These are phyloP conservation scores for Tyrannus savana DNA, from an alignment of 2,113 vertebrate genomes.

Conservation along the genomic window DNA sequence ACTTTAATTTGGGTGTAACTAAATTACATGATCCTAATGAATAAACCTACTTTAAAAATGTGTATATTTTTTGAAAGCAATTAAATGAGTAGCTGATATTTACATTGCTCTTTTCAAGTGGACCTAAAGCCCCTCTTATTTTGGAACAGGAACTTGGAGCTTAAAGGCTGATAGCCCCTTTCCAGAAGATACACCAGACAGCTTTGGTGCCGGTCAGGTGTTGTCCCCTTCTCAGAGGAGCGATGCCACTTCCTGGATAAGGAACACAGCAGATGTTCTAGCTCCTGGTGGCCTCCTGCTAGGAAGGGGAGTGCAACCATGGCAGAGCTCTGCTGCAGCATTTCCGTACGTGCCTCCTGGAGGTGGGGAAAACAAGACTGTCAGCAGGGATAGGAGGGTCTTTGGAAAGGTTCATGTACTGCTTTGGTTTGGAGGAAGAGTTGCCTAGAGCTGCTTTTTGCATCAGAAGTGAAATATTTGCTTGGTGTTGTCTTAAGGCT, in stretches of 20 bases:
- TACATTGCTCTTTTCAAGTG: not conserved
- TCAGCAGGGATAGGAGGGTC: not conserved
- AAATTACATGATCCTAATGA: not conserved
- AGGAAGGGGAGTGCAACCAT: not conserved
- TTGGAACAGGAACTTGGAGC: not conserved
- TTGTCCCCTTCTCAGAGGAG: not conserved
- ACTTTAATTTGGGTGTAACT: not conserved
- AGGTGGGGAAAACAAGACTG: not conserved
- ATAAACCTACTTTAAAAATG: not conserved
- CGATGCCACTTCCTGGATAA: not conserved
- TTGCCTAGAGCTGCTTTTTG: not conserved
- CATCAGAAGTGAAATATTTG: not conserved
- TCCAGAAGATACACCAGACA: not conserved
- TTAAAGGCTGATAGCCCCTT: not conserved
- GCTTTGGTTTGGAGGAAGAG: not conserved
- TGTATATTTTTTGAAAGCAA: not conserved
- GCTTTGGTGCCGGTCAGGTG: not conserved
- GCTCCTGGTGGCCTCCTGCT: not conserved
- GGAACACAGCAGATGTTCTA: not conserved
- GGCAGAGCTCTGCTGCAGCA: not conserved
- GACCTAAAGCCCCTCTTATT: not conserved
- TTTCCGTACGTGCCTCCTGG: accelerated
- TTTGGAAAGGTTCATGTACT: not conserved
- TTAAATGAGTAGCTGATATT: not conserved
- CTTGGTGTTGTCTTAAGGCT: not conserved